Conservation (phyloP, 2,888 invertebrate species). For the Spodoptera littoralis region DNA sequence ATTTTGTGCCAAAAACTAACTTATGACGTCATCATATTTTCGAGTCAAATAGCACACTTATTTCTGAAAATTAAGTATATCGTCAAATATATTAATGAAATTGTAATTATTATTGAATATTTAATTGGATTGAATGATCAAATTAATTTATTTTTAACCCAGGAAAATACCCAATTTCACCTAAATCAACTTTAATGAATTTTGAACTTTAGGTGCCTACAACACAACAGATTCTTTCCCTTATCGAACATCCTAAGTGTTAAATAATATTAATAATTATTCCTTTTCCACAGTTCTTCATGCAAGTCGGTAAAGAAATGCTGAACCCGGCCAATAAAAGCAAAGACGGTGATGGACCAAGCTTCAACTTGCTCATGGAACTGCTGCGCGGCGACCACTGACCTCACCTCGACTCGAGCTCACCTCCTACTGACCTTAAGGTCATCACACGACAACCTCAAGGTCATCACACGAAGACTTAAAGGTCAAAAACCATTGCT, state of each 20-base stretch:
- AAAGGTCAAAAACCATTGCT: slow-evolving; percentile 61
- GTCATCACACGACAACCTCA: slow-evolving; percentile 29
- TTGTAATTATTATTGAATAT: no score
- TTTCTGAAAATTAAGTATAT: no score
- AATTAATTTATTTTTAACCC: no score
- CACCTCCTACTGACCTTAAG: slow-evolving; percentile 29
- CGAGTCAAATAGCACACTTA: no score
- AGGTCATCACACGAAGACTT: slow-evolving; percentile 32
- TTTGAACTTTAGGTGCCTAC: no score
- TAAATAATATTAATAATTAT: not conserved
- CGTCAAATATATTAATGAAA: no score
- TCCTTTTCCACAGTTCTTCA: slow-evolving; percentile 77
- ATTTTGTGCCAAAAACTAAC: no score
- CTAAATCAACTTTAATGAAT: no score
- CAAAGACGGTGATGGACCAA: slow-evolving; percentile 96
- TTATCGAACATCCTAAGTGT: not conserved
- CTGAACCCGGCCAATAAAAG: slow-evolving; percentile 94
- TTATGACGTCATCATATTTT: no score
- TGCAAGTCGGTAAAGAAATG: slow-evolving; percentile 97
- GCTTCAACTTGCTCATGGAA: slow-evolving; percentile 98
- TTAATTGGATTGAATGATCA: no score
- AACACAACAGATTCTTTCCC: no score
- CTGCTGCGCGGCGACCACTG: slow-evolving; percentile 97
- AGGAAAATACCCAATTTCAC: no score
- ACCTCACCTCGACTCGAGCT: slow-evolving; percentile 69